Evolutionary conservation across 2,888 invertebrate species (phyloP).

Genomic region (Noctua comes): DNA sequence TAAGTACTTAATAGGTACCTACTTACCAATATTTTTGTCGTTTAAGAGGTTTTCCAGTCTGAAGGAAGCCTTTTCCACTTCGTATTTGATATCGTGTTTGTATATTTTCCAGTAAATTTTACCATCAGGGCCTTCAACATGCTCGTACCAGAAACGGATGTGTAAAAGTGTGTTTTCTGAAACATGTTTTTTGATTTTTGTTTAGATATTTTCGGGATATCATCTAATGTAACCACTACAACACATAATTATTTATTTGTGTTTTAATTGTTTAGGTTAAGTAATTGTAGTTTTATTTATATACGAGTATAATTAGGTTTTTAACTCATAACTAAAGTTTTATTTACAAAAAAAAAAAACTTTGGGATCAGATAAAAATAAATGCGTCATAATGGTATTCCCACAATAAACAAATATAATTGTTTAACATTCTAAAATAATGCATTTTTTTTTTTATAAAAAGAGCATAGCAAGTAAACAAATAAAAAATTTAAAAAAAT

Average conservation of each 20-base stretch:
- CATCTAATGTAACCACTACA: too few species aligned
- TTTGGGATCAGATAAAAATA: background rate
- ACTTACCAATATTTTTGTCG: constrained; percentile 79
- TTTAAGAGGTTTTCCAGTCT: constrained; percentile 80
- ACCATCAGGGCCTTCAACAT: constrained; percentile 75
- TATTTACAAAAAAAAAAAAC: background rate
- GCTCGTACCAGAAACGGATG: constrained; percentile 81
- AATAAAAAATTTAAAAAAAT: background rate
- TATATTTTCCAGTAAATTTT: constrained; percentile 82
- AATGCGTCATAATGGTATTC: background rate
- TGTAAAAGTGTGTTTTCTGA: constrained; percentile 79
- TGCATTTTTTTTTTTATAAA: background rate
- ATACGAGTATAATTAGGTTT: background rate
- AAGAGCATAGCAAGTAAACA: background rate
- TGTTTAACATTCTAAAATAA: background rate
- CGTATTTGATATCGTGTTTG: constrained; percentile 81
- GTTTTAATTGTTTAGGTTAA: background rate
- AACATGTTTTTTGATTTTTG: constrained; percentile 8
- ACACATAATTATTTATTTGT: too few species aligned
- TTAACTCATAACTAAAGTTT: background rate
- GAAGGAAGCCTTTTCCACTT: constrained; percentile 80
- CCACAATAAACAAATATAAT: background rate
- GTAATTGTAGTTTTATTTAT: background rate
- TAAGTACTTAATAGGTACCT: background rate
- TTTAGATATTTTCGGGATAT: background rate